phyloP scores from a whole-genome alignment of 2,113 vertebrate species.

The Aptenodytes forsteri region DNA sequence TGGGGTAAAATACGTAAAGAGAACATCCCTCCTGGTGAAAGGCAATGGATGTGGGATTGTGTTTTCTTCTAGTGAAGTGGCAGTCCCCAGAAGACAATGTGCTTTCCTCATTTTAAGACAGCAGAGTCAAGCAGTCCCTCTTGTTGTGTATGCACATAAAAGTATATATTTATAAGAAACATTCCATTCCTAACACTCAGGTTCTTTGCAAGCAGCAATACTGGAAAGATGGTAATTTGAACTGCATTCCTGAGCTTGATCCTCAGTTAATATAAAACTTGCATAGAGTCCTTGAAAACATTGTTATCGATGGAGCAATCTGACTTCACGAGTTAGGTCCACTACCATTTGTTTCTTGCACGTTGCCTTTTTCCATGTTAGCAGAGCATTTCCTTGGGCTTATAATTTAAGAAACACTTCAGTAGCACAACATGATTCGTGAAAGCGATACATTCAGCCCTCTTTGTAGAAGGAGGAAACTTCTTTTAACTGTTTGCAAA shows the following conservation, averaged over 20 bases:
- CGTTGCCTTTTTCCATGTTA: background rate
- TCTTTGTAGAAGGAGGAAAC: background rate
- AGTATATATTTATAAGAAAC: background rate
- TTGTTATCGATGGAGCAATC: background rate
- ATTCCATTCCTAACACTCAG: background rate
- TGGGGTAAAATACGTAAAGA: background rate
- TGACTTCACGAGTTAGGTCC: background rate
- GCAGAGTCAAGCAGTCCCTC: background rate
- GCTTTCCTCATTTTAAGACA: background rate
- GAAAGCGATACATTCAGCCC: background rate
- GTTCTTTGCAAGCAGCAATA: background rate
- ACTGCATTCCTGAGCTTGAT: background rate
- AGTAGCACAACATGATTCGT: background rate
- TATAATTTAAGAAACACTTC: background rate
- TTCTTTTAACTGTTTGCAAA: conserved; percentile 1
- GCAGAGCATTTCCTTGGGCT: background rate
- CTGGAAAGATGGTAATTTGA: background rate
- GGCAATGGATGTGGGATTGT: background rate
- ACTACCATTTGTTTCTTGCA: background rate
- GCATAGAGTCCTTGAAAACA: background rate
- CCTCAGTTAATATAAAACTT: background rate
- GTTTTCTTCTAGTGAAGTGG: background rate
- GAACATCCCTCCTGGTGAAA: background rate
- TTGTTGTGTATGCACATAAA: background rate
- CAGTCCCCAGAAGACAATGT: background rate